Conservation (phyloP, 2,797 vertebrate species). For the Hozukius guyotensis region DNA sequence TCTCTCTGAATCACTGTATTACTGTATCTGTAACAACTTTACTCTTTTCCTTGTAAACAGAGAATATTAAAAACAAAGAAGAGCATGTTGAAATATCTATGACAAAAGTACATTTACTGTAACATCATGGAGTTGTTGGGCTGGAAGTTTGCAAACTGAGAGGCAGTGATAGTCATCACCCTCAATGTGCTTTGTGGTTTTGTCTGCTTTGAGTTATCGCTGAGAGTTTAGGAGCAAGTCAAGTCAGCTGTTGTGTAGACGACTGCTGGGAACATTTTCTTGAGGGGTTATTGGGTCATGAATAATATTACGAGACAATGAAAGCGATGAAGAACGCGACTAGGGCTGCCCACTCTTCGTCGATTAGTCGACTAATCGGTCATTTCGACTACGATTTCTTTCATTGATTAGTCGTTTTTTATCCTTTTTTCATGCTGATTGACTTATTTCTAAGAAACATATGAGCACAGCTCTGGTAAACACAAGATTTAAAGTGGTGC, state of each 20-base stretch:
- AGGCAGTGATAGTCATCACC: constrained; percentile 37
- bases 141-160: constrained; percentile 23
- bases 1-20: constrained; percentile 17
- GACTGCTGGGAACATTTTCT: constrained; percentile 15
- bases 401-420: no score
- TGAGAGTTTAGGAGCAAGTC: constrained; percentile 35
- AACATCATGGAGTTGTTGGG: constrained; percentile 1
- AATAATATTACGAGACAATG: constrained; percentile 9
- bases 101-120: constrained; percentile 4
- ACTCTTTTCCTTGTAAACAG: neutral
- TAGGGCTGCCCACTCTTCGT: no score
- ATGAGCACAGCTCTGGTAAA: no score
- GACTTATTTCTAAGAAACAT: no score
- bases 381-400: no score
- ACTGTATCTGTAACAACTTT: constrained; percentile 9
- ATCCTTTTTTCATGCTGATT: no score
- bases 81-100: neutral
- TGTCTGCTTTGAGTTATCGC: constrained; percentile 63
- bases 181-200: constrained; percentile 14
- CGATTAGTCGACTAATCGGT: no score
- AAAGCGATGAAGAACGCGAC: neutral
- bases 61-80: neutral
- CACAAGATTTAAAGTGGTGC: no score
- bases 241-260: constrained; percentile 26
- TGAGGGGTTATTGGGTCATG: neutral